These are phyloP conservation scores for Synanthedon vespiformis DNA, from an alignment of 2,888 invertebrate species.

Conservation along the genomic window DNA sequence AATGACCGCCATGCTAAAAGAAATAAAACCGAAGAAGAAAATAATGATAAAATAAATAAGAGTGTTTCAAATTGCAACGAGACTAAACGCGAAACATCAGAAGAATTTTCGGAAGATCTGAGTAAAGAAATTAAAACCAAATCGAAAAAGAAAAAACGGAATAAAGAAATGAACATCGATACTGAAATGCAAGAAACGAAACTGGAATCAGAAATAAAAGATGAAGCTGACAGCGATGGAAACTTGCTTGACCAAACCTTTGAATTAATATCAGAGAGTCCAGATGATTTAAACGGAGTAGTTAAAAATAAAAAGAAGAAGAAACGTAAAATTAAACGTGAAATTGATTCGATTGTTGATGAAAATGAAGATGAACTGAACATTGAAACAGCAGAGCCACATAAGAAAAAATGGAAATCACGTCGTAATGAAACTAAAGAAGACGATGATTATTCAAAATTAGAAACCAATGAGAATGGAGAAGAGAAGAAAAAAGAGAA, in stretches of 20 bases:
- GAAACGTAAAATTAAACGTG: constrained; percentile 4
- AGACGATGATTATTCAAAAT: too few relatives aligned
- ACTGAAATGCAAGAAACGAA: neutral
- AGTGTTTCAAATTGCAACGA: constrained; percentile 6
- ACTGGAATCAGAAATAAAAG: constrained; percentile 2
- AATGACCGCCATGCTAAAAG: constrained; percentile 1
- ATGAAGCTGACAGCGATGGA: neutral
- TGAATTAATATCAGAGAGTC: neutral
- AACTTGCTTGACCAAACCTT: too few relatives aligned
- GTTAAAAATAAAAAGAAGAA: constrained; percentile 23
- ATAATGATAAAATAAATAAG: constrained; percentile 5
- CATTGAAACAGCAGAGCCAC: too few relatives aligned
- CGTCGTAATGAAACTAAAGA: too few relatives aligned
- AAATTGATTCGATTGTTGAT: neutral
- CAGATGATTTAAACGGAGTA: constrained; percentile 3
- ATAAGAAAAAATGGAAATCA: too few relatives aligned
- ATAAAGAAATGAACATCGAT: constrained; percentile 4
- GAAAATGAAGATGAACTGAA: neutral
- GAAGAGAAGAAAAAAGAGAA: neutral
- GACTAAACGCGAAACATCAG: constrained; percentile 8
- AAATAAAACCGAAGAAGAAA: constrained; percentile 3
- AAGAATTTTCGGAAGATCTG: constrained; percentile 2
- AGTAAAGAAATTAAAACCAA: constrained; percentile 4
- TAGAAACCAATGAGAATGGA: too few relatives aligned
- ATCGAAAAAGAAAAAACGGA: constrained; percentile 11